Conservation (phyloP, 2,113 vertebrate genomes). For the Istiophorus platypterus region DNA sequence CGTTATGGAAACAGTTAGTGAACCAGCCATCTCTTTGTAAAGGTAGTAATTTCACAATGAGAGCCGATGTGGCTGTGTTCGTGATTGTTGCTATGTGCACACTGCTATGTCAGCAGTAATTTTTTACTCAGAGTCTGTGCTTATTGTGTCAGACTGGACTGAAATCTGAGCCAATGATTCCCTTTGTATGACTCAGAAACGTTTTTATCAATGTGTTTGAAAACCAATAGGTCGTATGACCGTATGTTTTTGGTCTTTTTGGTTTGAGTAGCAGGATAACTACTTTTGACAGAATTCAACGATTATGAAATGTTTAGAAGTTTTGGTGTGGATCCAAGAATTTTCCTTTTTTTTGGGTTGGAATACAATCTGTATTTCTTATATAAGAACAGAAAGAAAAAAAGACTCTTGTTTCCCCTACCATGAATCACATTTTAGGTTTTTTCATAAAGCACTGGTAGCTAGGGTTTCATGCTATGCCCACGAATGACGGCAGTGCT, state of each 20-base stretch:
- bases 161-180: not conserved
- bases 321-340: not conserved
- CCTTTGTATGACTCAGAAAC: not conserved
- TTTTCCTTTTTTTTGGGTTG: too few species aligned
- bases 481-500: not conserved
- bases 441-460: not conserved
- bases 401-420: not conserved
- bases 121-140: constrained; percentile 16
- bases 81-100: constrained; percentile 26
- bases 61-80: constrained; percentile 14
- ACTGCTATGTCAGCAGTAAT: constrained; percentile 9
- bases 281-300: not conserved
- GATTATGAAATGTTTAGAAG: not conserved
- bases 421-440: not conserved
- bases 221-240: not conserved
- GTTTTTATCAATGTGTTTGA: not conserved
- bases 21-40: constrained; percentile 4
- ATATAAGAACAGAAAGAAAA: not conserved
- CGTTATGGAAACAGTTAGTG: constrained; percentile 34
- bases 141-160: not conserved
- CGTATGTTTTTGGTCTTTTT: not conserved
- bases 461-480: not conserved
- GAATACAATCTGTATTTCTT: not conserved
- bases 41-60: constrained; percentile 37
- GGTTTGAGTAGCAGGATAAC: not conserved